A percentile compares a stretch with the other conserved stretches of the same genome.
Conservation (phyloP, 2,888 invertebrate genomes). For the Coenonympha arcania region DNA sequence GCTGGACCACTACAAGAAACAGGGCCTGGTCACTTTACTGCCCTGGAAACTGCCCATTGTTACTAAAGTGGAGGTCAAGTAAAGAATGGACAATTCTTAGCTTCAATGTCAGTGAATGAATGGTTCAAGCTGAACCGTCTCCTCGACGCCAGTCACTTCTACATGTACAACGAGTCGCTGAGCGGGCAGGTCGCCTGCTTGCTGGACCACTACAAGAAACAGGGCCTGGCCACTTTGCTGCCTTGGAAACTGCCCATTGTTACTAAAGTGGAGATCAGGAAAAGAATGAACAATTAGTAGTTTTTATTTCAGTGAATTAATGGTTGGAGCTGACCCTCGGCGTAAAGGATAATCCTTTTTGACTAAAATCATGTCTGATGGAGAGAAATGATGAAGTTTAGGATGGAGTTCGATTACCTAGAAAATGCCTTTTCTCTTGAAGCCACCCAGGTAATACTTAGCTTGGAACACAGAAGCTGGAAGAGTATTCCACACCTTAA, state of each 20-base stretch:
- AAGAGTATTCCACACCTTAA: too few species aligned
- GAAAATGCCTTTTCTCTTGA: too few species aligned
- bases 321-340: too few species aligned
- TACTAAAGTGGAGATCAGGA: constrained; percentile 88
- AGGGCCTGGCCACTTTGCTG: constrained; percentile 80
- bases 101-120: too few species aligned
- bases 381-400: too few species aligned
- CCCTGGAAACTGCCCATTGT: constrained; percentile 90
- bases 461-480: too few species aligned
- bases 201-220: constrained; percentile 77
- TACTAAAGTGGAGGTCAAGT: constrained; percentile 88
- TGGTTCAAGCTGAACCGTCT: too few species aligned
- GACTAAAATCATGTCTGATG: too few species aligned
- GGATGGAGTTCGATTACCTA: too few species aligned
- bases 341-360: too few species aligned
- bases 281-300: neutral
- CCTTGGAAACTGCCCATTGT: constrained; percentile 90
- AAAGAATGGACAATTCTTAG: neutral
- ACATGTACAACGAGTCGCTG: constrained; percentile 91
- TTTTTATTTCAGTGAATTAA: too few species aligned
- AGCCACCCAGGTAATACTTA: too few species aligned
- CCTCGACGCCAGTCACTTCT: constrained; percentile 89
- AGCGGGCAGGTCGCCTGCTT: constrained; percentile 84
- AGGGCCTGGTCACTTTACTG: constrained; percentile 80
- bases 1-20: constrained; percentile 77